Evolutionary conservation across 2,888 invertebrate genomes (phyloP), one percentile per base, ranked within the genome.

Genomic region (Colostygia pectinataria): DNA sequence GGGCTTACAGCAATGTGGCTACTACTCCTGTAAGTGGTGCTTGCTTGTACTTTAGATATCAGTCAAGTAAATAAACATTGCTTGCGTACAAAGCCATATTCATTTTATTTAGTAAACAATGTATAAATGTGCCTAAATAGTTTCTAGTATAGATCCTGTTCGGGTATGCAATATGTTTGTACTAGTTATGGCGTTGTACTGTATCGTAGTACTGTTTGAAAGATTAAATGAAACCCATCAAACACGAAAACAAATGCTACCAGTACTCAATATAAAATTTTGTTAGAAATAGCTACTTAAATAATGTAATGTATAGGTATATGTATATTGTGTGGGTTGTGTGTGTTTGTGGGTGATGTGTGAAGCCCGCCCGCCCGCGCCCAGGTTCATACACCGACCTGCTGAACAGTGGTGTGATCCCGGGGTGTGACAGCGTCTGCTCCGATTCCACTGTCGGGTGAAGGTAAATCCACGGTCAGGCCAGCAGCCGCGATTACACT

Each of bases 381-480:
- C 82, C 79, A 58, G 59, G 54, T 62, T 67, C 71, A 65, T 46
- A 65, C 76, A 92, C 93, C 92, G 91, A 96, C 96, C 95, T 96
- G 96, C 91, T 96, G 96, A 71, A 96, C 93, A 79, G 95, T 94
- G 77, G 95, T 95, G 90, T 97, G 96, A 88, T 96, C 96, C 72
- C 96, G 91, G 58, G 97, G 97, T 53, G 97, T 97, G 80, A 97
- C 96, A 65, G 97, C 96, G 77, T 97, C 97, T 27, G 97, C 96
- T 59, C 98, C 98, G 76, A 98, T 98, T 59, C 98, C 98, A 77
- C 97, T 97, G 91, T 98, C 98, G 18, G 98, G 97, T 67, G 97
- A 97, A 18, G 98, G 98, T 77, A 98, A 93, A 90, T 98, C 98
- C 75, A 97, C 97, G 40, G 97, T 97, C 65, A 97, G 93, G 31